Percentiles rank a stretch among this genome's conserved stretches.
Conservation (phyloP, 2,797 vertebrate genomes). For the Loris lydekkerianus region DNA sequence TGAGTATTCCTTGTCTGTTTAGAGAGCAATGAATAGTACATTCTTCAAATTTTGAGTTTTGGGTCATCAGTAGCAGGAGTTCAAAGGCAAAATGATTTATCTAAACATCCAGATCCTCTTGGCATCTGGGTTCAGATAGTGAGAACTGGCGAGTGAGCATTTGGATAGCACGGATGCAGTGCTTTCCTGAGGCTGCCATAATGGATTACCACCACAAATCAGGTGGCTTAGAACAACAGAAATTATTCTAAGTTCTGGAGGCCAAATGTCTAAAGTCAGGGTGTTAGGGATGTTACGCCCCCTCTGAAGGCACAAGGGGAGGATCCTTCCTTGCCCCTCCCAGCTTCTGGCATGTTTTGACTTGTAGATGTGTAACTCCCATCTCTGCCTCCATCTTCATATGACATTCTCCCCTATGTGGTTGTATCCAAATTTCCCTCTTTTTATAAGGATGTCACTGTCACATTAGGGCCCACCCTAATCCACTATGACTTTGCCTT, state of each 20-base stretch:
- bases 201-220: no score
- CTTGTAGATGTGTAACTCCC: rapidly evolving
- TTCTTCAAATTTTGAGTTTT: not conserved
- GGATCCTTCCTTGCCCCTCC: no score
- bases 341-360: not conserved
- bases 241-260: not conserved
- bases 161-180: not conserved
- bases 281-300: no score
- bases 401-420: not conserved
- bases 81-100: not conserved
- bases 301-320: not conserved
- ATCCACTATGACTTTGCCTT: not conserved
- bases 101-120: not conserved
- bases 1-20: not conserved
- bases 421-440: not conserved
- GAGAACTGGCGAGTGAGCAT: not conserved
- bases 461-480: not conserved
- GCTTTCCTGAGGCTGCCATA: no score
- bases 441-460: not conserved
- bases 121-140: not conserved
- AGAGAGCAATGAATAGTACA: not conserved
- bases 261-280: not conserved
- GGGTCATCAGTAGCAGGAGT: not conserved
- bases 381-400: not conserved
- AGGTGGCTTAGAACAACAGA: not conserved